Conservation (phyloP, 2,113 vertebrate genomes). For the Oreochromis aureus region DNA sequence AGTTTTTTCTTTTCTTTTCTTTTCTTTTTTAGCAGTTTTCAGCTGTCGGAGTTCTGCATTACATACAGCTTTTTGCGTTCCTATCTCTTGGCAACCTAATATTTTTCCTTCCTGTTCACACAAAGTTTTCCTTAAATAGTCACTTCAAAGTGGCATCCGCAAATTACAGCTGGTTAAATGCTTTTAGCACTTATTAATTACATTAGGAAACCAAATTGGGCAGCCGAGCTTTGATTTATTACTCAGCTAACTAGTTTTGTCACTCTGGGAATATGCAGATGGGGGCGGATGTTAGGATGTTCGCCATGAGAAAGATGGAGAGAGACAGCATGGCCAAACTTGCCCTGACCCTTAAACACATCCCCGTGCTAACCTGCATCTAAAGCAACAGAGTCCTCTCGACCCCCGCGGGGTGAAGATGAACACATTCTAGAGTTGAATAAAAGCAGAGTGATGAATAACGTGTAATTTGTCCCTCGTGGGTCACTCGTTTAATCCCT, state of each 20-base stretch:
- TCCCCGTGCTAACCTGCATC: constrained; percentile 15
- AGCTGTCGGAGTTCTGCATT: background rate
- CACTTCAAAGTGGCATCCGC: constrained; percentile 66
- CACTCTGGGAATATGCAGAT: constrained; percentile 74
- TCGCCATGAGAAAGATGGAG: constrained; percentile 49
- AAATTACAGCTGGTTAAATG: constrained; percentile 74
- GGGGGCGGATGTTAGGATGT: constrained; percentile 45
- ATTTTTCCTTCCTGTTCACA: constrained; percentile 24
- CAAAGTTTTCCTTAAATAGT: constrained; percentile 63
- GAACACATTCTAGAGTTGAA: background rate
- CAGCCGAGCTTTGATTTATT: constrained; percentile 78
- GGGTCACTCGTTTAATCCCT: background rate
- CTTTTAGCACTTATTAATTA: constrained; percentile 80
- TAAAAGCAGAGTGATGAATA: background rate
- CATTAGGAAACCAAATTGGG: constrained; percentile 78
- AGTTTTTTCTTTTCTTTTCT: background rate
- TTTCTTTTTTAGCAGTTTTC: background rate
- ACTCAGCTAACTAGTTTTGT: constrained; percentile 77
- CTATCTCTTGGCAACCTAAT: background rate
- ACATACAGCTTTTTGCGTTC: background rate
- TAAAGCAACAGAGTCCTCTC: background rate
- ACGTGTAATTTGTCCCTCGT: background rate
- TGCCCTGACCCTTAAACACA: constrained; percentile 23
- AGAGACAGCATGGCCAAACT: constrained; percentile 51
- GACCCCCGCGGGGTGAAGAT: background rate